These are phyloP conservation scores for Eulimnadia texana DNA, from an alignment of 1,140 invertebrate species.

Conservation along the genomic window DNA sequence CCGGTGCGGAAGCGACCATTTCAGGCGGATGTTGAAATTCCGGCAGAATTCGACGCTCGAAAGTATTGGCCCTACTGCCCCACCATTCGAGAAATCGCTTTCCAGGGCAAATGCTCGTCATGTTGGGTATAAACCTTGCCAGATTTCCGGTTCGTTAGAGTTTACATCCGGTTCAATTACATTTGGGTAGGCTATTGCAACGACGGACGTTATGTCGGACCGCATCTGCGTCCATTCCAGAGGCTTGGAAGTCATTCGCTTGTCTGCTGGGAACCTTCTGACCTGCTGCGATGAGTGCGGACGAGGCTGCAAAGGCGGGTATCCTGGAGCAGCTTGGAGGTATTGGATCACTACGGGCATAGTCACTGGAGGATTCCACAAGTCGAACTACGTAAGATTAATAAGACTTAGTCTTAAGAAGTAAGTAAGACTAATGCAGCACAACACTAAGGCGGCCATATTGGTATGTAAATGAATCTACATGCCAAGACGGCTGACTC, in stretches of 20 bases:
- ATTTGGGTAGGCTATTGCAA: constrained; percentile 39
- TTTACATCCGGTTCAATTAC: not conserved
- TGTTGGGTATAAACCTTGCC: constrained; percentile 22
- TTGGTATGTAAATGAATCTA: too few species aligned
- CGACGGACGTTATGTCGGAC: constrained; percentile 45
- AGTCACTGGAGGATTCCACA: constrained; percentile 39
- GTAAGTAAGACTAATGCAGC: too few species aligned
- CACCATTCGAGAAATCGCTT: constrained; percentile 26
- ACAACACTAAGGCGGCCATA: too few species aligned
- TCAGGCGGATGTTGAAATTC: constrained; percentile 22
- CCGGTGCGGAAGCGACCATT: not conserved
- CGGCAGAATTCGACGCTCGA: constrained; percentile 34
- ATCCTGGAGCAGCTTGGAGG: constrained; percentile 34
- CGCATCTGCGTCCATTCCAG: constrained; percentile 38
- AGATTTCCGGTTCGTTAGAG: not conserved
- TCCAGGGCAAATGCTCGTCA: constrained; percentile 27
- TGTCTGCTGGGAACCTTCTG: constrained; percentile 40
- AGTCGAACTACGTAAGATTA: constrained; percentile 32
- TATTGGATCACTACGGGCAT: constrained; percentile 30
- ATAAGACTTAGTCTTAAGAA: not conserved
- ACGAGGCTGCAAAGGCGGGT: constrained; percentile 37
- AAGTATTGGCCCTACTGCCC: constrained; percentile 36
- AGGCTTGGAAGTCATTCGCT: constrained; percentile 30
- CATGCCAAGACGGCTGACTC: too few species aligned
- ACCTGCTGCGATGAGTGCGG: constrained; percentile 39